Base-by-base conservation (phyloP, 2,888 invertebrate genomes). In the Cartodere bifasciata region DNA sequence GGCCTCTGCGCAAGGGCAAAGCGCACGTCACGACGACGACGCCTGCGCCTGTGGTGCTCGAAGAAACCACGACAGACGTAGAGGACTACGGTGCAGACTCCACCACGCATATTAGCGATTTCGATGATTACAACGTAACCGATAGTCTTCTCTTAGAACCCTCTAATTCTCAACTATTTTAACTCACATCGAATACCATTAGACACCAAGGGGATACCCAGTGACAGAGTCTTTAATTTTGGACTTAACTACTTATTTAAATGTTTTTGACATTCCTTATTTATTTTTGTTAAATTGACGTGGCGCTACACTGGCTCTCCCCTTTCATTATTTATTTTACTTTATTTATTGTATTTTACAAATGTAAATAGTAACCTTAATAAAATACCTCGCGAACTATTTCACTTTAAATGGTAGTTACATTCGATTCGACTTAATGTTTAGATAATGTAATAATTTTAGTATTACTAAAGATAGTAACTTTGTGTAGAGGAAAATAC, bases 311-410 rank as follows among this genome's bases (percentile, higher is more conserved):
- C n/a, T n/a, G n/a, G n/a, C 35, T 38, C 37, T 40, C 42, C 41
- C 39, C 44, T 47, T 46, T 44, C 48, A 41, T 50, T 56, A 57
- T 58, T 59, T 59, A 58, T 58, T 58, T 55, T 52, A n/a, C 56
- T 51, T 49, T 60, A 60, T 60, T 60, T 60, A 60, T 60, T 60
- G 52, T 57, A 57, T 52, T 50, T 51, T 56, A 46, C 46, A 43
- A 46, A 47, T 58, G 56, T 56, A 56, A 45, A 58, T 56, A 56
- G 46, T 50, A 52, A 46, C 47, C 44, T 52, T 46, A 50, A 52
- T 51, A 47, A 52, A 48, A 53, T 49, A 55, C 53, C 54, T 54
- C 54, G 51, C 37, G 37, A 34, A 39, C 50, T n/a, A n/a, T n/a
- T n/a, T n/a, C n/a, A n/a, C n/a, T n/a, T n/a, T n/a, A n/a, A n/a